Percentiles rank a stretch among this genome's conserved stretches.
These are phyloP conservation scores for Callyntrura sp. DNA, from an alignment of 2,888 invertebrate genomes.

Conservation along the genomic window DNA sequence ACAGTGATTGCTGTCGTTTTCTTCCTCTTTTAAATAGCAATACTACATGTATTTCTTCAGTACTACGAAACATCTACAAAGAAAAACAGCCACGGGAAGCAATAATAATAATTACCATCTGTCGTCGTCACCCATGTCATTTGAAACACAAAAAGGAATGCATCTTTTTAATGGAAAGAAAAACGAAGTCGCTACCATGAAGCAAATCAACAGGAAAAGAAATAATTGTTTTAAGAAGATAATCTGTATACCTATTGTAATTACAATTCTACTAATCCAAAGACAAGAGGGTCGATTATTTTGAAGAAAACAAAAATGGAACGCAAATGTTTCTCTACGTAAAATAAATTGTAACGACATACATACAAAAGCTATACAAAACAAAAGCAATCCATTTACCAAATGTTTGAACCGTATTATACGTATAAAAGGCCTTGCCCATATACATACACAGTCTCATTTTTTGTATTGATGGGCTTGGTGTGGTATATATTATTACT, in stretches of 20 bases:
- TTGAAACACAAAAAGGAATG: no score
- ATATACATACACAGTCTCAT: constrained; percentile 42
- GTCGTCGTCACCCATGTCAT: constrained; percentile 9
- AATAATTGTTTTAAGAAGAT: constrained; percentile 21
- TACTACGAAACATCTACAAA: constrained; percentile 24
- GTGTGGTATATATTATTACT: constrained; percentile 66
- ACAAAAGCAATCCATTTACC: constrained; percentile 77
- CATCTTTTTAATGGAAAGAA: background rate
- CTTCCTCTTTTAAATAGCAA: constrained; percentile 46
- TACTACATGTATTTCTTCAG: constrained; percentile 36
- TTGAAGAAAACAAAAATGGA: constrained; percentile 8
- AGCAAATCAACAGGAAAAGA: background rate
- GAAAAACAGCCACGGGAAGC: constrained; percentile 50
- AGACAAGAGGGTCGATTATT: constrained; percentile 50
- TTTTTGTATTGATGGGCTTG: constrained; percentile 69
- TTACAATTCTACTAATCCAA: constrained; percentile 43
- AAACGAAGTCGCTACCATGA: background rate
- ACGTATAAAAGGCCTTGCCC: constrained; percentile 78
- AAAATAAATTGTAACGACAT: constrained; percentile 12
- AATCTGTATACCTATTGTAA: constrained; percentile 3
- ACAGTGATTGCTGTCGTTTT: constrained; percentile 11
- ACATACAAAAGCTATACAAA: constrained; percentile 62
- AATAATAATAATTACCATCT: constrained; percentile 66
- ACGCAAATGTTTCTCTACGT: background rate
- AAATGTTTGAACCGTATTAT: constrained; percentile 77